Evolutionary conservation across 2,888 invertebrate species (phyloP), one percentile per base, ranked within the genome.

Genomic region (Pseudoips prasinana): DNA sequence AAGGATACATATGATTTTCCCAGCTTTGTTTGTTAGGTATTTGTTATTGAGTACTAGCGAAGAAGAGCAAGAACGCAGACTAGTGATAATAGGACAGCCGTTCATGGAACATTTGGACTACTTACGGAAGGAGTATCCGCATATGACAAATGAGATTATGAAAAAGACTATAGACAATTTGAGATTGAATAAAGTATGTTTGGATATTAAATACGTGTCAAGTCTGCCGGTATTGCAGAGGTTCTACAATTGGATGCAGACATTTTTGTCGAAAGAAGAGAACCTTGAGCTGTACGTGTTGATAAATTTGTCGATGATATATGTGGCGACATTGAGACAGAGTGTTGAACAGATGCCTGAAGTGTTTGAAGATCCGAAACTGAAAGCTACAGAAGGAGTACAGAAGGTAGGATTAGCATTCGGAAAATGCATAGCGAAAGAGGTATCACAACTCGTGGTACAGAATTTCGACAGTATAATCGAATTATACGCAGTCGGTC

Each of bases 271-370:
- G 0, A 50, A 69, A 14, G 70, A 76, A 19, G 33, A 56, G 32
- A 40, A 72, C 38, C 73, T 80, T 17, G 30, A 46, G 0, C 43
- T 29, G 10, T 75, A 72, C 36, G 60, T 58, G 0, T 31, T 46
- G 3, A 39, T 80, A 25, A 73, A 80, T 45, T 42, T 75, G 8
- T 73, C 60, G 0, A 77, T 77, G 69, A 41, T 76, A 10, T 82
- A 69, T 41, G 73, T 46, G 25, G 77, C 72, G 42, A 47, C 77
- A 1, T 50, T 81, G 4, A 58, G 65, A 20, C 60, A 71, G 22
- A 48, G 62, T 11, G 35, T 63, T 1, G 58, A 62, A 39, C 49
- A 65, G 6, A n/a, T n/a, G n/a, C 62, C 73, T 1, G 58, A 58
- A 28, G 27, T 73, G 5, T 77, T 75, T 22, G 40, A 54, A 2